phyloP scores from a whole-genome alignment of 2,797 vertebrate species.

The Glyptemys insculpta region DNA sequence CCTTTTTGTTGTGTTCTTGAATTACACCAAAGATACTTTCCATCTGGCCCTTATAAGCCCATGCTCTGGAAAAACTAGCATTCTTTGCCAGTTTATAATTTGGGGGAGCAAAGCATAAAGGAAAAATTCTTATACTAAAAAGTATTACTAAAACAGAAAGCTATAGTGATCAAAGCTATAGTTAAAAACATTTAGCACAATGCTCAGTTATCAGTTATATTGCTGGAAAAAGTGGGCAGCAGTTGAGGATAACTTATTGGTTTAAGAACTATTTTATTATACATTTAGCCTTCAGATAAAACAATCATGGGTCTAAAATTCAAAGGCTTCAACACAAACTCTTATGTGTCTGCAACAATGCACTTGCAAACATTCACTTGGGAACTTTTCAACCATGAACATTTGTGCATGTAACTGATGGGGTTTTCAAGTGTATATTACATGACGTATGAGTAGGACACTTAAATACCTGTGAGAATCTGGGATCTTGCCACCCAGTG shows the following conservation, averaged over 20 bases:
- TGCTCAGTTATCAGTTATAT: not conserved
- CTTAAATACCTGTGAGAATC: not conserved
- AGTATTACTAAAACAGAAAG: not conserved
- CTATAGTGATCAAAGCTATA: not conserved
- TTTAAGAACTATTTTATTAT: not conserved
- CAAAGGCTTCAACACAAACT: not conserved
- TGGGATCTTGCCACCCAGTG: not conserved
- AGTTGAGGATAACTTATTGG: not conserved
- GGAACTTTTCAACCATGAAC: not conserved
- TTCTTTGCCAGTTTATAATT: accelerated
- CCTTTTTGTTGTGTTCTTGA: not conserved
- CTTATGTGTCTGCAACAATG: not conserved
- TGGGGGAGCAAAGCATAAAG: not conserved
- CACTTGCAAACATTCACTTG: not conserved
- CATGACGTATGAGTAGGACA: not conserved
- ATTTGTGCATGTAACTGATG: not conserved
- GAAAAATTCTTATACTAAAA: not conserved
- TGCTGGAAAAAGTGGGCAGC: not conserved
- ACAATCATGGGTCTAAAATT: not conserved
- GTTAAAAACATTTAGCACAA: not conserved
- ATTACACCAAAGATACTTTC: not conserved
- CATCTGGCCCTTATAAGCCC: not conserved
- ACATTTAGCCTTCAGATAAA: conserved; percentile 1
- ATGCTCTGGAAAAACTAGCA: not conserved
- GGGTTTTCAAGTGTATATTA: not conserved